Percentiles rank a stretch among this genome's conserved stretches.
Evolutionary conservation across 1,140 invertebrate species (phyloP).

Genomic region (Pseudoatta argentina): DNA sequence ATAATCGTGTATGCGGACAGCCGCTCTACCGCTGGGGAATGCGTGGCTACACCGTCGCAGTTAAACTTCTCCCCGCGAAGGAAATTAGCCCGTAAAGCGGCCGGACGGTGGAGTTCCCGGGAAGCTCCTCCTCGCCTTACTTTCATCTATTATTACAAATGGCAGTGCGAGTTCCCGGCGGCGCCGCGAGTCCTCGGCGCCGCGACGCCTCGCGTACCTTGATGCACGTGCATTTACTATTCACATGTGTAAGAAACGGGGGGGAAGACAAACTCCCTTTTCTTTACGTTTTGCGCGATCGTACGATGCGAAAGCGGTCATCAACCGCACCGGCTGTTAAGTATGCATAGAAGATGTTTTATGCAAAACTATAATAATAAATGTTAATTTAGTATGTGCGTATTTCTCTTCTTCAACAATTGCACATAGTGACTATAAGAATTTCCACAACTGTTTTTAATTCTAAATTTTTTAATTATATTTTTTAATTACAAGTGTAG

Average conservation of each 20-base stretch:
- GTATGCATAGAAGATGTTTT: constrained; percentile 17
- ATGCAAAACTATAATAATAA: constrained; percentile 27
- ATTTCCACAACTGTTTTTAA: background rate
- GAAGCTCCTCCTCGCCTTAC: constrained; percentile 62
- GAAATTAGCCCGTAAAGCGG: constrained; percentile 62
- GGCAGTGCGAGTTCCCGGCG: background rate
- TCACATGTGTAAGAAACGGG: constrained; percentile 27
- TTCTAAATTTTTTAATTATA: background rate
- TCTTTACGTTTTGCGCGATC: constrained; percentile 15
- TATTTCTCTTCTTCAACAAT: background rate
- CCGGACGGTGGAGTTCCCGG: constrained; percentile 22
- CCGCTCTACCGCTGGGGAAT: constrained; percentile 37
- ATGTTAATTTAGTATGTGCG: background rate
- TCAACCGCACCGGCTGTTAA: constrained; percentile 12
- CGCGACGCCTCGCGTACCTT: constrained; percentile 31
- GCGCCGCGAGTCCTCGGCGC: constrained; percentile 33
- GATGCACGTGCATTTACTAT: background rate
- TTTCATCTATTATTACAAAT: constrained; percentile 72
- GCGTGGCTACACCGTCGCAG: constrained; percentile 22
- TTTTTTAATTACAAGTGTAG: too few species aligned
- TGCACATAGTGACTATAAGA: background rate
- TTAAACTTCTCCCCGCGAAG: constrained; percentile 45
- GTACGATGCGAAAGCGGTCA: constrained; percentile 6
- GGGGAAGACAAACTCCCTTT: constrained; percentile 30
- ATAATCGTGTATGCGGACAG: constrained; percentile 62